Evolutionary conservation across 2,797 vertebrate genomes (phyloP).

Genomic region (Masticophis lateralis): DNA sequence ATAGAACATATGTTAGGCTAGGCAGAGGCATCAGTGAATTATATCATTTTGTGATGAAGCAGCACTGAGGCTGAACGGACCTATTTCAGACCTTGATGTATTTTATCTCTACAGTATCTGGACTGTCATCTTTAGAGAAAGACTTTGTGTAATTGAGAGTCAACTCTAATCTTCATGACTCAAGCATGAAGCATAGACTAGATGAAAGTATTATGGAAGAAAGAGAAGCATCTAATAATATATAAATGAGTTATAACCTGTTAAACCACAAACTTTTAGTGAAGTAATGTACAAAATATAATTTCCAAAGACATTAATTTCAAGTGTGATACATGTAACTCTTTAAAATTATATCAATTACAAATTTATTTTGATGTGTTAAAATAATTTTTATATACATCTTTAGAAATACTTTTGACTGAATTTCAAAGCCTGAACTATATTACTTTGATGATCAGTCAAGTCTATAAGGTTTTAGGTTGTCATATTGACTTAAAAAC

Average conservation of each 20-base stretch:
- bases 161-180: conserved; percentile 86
- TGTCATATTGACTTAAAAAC: not conserved
- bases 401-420: not conserved
- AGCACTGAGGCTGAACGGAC: conserved; percentile 87
- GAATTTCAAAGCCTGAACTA: conserved; percentile 1
- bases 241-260: conserved; percentile 72
- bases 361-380: conserved; percentile 13
- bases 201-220: conserved; percentile 66
- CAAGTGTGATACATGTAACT: conserved; percentile 34
- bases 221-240: conserved; percentile 70
- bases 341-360: conserved; percentile 30
- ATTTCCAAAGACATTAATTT: conserved; percentile 54
- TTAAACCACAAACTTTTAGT: conserved; percentile 60
- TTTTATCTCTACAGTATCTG: conserved; percentile 90
- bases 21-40: conserved; percentile 82
- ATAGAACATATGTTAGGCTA: conserved; percentile 92
- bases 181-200: conserved; percentile 72
- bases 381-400: not conserved
- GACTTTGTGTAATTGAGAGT: conserved; percentile 90
- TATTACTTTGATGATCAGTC: not conserved
- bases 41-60: conserved; percentile 82
- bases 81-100: conserved; percentile 94
- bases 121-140: conserved; percentile 86
- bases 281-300: conserved; percentile 33
- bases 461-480: not conserved